phyloP scores from a whole-genome alignment of 2,888 invertebrate genomes.

The Ornithoptera priamus region DNA sequence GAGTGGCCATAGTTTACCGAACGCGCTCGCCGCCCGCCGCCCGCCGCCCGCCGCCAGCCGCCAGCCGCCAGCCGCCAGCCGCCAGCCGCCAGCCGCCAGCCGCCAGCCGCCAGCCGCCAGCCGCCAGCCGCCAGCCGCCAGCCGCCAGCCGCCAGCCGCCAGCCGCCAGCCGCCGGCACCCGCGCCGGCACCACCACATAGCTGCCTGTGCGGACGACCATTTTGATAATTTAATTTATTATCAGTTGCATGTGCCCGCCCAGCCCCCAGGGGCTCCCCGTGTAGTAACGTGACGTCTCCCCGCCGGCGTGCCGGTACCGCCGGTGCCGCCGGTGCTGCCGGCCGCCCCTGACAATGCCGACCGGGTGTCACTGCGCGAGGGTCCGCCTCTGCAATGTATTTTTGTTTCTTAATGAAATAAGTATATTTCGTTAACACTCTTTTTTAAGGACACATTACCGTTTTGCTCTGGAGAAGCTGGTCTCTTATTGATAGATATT shows the following conservation, averaged over 20 bases:
- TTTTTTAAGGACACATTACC: too few relatives aligned
- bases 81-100: not conserved
- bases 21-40: not conserved
- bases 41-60: not conserved
- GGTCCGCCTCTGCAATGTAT: too few relatives aligned
- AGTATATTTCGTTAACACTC: too few relatives aligned
- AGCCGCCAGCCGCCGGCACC: not conserved
- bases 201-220: conserved; percentile 26
- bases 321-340: conserved; percentile 4
- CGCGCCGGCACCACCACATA: not conserved
- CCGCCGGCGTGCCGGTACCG: conserved; percentile 3
- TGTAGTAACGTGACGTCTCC: conserved; percentile 5
- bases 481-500: too few relatives aligned
- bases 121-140: not conserved
- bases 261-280: conserved; percentile 13
- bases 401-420: too few relatives aligned
- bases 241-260: conserved; percentile 29
- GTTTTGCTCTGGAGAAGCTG: too few relatives aligned
- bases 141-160: not conserved
- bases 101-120: not conserved
- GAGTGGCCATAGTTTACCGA: too few relatives aligned
- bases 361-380: too few relatives aligned
- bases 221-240: conserved; percentile 42
- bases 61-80: not conserved
- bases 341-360: too few relatives aligned